These are phyloP conservation scores for Leguminivora glycinivorella DNA, from an alignment of 1,140 invertebrate genomes.

Conservation along the genomic window DNA sequence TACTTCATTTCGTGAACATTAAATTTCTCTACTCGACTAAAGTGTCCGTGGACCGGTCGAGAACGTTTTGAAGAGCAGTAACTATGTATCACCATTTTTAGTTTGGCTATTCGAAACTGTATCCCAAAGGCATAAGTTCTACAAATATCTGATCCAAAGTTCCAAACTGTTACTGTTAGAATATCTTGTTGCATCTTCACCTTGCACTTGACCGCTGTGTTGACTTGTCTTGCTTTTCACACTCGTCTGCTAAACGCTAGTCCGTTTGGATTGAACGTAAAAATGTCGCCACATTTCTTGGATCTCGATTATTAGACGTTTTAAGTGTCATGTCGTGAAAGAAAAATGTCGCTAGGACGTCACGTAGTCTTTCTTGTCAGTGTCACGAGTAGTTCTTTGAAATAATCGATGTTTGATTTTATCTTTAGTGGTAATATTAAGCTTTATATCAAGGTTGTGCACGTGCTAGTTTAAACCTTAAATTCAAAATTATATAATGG, in stretches of 20 bases:
- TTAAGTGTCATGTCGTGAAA: slow-evolving; percentile 21
- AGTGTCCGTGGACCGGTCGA: background rate
- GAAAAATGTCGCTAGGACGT: slow-evolving; percentile 3
- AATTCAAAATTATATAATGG: too few relatives aligned
- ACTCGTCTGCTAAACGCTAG: slow-evolving; percentile 56
- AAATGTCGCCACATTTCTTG: slow-evolving; percentile 59
- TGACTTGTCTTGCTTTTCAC: slow-evolving; percentile 56
- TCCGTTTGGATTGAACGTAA: slow-evolving; percentile 45
- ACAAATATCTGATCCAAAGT: too few relatives aligned
- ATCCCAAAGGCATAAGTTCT: too few relatives aligned
- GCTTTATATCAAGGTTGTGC: background rate
- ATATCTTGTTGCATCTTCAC: slow-evolving; percentile 5
- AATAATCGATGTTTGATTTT: slow-evolving; percentile 19
- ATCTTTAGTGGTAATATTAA: background rate
- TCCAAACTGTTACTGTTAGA: too few relatives aligned
- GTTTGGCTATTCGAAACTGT: too few relatives aligned
- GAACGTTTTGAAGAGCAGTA: background rate
- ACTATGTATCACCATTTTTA: background rate
- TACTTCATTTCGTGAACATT: background rate
- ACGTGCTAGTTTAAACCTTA: background rate
- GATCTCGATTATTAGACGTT: slow-evolving; percentile 38
- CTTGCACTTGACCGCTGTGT: slow-evolving; percentile 12
- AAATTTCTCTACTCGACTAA: background rate
- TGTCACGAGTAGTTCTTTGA: slow-evolving; percentile 14
- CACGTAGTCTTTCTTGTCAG: slow-evolving; percentile 19